These are phyloP conservation scores for Sicus ferrugineus DNA, from an alignment of 2,888 invertebrate genomes.

Conservation along the genomic window DNA sequence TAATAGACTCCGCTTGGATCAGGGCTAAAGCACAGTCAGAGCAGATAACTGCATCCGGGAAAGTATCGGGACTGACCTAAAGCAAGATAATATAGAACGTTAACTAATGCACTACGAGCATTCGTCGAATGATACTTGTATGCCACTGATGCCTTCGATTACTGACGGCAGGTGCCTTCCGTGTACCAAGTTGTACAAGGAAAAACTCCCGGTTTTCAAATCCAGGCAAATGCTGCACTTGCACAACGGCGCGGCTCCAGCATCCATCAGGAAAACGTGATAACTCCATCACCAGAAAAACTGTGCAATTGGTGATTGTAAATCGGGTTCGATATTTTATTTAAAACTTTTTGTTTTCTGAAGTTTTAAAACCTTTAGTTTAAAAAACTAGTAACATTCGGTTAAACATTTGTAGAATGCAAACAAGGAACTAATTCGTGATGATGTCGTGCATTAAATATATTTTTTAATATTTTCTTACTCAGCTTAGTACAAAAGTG, in stretches of 20 bases:
- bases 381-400: no score
- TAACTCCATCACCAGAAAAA: no score
- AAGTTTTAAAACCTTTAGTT: no score
- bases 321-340: no score
- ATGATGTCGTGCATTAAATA: no score
- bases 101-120: neutral
- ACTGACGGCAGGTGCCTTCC: slow-evolving; percentile 18
- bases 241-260: neutral
- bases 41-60: slow-evolving; percentile 26
- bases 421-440: no score
- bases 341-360: no score
- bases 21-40: slow-evolving; percentile 22
- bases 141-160: slow-evolving; percentile 25
- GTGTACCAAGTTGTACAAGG: slow-evolving; percentile 1
- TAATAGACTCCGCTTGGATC: slow-evolving; percentile 29
- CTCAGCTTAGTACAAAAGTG: no score
- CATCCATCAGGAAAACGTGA: no score
- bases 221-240: slow-evolving; percentile 22
- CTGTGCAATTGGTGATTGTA: no score
- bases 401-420: no score
- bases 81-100: neutral
- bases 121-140: slow-evolving; percentile 17
- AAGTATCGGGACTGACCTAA: neutral
- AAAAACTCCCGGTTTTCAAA: neutral
- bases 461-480: no score